Conservation (phyloP, 2,888 invertebrate species). For the Himalopsyche kuldschensis region DNA sequence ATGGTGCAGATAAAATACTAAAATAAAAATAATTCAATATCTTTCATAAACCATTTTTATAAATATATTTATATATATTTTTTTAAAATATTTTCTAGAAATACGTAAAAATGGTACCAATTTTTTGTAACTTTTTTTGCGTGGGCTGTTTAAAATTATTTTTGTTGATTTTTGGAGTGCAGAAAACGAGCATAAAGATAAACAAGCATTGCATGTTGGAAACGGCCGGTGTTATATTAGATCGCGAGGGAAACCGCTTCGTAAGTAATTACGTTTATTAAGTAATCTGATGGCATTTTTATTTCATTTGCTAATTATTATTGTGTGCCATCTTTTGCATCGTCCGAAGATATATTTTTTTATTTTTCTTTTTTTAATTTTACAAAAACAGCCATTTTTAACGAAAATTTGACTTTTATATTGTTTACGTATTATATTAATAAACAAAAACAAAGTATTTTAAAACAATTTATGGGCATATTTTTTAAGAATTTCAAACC, state of each 20-base stretch:
- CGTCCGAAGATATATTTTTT: not conserved
- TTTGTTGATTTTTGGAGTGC: slow-evolving; percentile 4
- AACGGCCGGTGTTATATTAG: slow-evolving; percentile 6
- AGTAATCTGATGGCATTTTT: slow-evolving; percentile 32
- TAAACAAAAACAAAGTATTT: too few relatives aligned
- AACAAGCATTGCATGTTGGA: slow-evolving; percentile 30
- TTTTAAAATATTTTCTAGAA: too few relatives aligned
- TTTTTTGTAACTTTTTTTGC: not conserved
- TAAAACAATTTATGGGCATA: too few relatives aligned
- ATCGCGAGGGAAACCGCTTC: not conserved
- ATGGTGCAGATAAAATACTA: too few relatives aligned
- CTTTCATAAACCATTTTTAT: too few relatives aligned
- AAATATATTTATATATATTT: too few relatives aligned
- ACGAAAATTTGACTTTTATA: too few relatives aligned
- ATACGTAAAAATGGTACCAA: not conserved
- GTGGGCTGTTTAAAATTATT: not conserved
- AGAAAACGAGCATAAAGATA: not conserved
- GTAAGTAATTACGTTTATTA: slow-evolving; percentile 32
- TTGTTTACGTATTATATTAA: too few relatives aligned
- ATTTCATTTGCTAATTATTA: slow-evolving; percentile 33
- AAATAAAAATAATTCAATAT: too few relatives aligned
- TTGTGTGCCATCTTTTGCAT: slow-evolving; percentile 4
- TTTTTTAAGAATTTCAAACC: too few relatives aligned
- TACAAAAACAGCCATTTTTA: too few relatives aligned
- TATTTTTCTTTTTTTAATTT: not conserved